phyloP scores from a whole-genome alignment of 2,113 vertebrate species.

The Chauna torquata region DNA sequence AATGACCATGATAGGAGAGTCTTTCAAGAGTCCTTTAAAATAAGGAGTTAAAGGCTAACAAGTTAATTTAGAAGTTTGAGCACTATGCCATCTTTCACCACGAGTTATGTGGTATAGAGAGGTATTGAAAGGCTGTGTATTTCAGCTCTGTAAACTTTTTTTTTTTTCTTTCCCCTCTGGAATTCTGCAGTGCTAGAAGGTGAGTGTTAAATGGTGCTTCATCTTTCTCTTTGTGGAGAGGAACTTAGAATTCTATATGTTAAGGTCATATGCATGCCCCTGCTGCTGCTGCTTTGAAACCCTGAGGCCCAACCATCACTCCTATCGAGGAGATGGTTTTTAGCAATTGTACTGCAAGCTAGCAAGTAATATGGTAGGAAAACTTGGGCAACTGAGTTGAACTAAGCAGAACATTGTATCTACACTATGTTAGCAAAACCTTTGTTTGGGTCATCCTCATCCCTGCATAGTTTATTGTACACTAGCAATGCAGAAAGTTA shows the following conservation, averaged over 20 bases:
- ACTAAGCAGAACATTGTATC: not conserved
- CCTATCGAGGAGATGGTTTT: not conserved
- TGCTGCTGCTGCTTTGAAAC: not conserved
- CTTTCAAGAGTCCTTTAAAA: not conserved
- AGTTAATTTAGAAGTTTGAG: not conserved
- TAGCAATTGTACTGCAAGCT: not conserved
- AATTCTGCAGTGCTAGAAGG: not conserved
- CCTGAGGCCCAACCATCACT: not conserved
- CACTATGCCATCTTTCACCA: not conserved
- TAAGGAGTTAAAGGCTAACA: not conserved
- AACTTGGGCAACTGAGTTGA: not conserved
- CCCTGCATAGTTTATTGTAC: not conserved
- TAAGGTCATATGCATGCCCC: rapidly evolving
- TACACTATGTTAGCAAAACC: not conserved
- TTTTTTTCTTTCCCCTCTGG: not conserved
- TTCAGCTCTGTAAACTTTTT: not conserved
- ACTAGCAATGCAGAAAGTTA: not conserved
- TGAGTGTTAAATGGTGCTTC: not conserved
- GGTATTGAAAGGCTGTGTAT: not conserved
- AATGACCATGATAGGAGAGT: not conserved
- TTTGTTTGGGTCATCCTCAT: not conserved
- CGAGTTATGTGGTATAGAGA: rapidly evolving
- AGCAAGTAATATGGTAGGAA: not conserved
- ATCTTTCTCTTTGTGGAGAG: not conserved
- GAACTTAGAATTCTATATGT: not conserved